Base-by-base conservation (phyloP, 2,113 vertebrate genomes). In the Lagopus leucura region DNA sequence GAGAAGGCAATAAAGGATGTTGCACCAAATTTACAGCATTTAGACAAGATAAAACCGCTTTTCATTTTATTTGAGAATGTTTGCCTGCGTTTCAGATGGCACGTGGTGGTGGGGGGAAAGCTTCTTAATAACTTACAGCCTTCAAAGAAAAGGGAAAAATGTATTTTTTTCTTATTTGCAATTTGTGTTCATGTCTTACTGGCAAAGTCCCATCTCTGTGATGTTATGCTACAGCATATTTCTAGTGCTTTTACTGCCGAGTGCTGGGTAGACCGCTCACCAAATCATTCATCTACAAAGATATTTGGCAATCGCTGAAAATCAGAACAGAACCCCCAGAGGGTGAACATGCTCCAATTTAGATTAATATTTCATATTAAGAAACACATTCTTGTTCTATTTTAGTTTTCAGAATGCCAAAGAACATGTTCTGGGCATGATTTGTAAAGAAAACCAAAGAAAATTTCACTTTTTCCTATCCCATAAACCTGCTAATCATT, bases 401-500 rank as follows among this genome's bases (percentile, higher is more conserved):
- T 95, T 85, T 82, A 17, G 25, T 78, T 87, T 92, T 58, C 58
- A 65, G 66, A 38, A 93, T 94, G 81, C 73, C 77, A 89, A 72
- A 89, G 52, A 90, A 90, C 71, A 88, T 71, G 79, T 75, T 89
- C 84, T 58, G 65, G 74, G 86, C 85, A 71, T 88, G 75, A 92
- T 89, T 95, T 90, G 69, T 88, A 76, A 42, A 84, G 70, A 91
- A 93, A 94, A 90, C 42, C 28, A 73, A 83, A 92, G 71, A 92
- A 95, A 96, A 91, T 32, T 73, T 63, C 77, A 90, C 69, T 85
- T 95, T 57, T 83, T 94, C 92, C 75, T 90, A 64, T 64, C 34
- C 77, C 42, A 89, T 87, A 94, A 95, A 84, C 36, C 73, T 95
- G 30, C 57, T 95, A 92, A 95, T 96, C 42, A 66, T 72, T 91